Conservation (phyloP, 2,113 vertebrate species). For the Neodontobutis hainanensis region DNA sequence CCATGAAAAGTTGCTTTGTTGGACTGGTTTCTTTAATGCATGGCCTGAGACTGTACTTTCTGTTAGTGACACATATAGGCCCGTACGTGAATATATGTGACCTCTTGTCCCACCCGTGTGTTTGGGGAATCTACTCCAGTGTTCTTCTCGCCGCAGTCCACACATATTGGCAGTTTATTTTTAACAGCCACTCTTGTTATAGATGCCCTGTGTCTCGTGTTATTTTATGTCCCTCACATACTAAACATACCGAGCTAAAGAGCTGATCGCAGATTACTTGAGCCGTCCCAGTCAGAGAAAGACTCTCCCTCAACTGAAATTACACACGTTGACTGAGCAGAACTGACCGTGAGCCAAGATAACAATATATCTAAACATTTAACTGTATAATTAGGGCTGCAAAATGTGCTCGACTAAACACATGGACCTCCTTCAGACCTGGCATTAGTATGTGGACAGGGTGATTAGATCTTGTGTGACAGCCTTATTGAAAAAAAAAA, state of each 20-base stretch:
- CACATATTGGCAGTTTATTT: conserved; percentile 77
- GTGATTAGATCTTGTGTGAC: no score
- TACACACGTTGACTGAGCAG: conserved; percentile 27
- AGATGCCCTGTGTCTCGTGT: conserved; percentile 53
- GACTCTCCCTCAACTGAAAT: conserved; percentile 24
- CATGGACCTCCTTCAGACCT: no score
- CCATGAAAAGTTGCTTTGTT: neutral
- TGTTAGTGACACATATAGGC: conserved; percentile 67
- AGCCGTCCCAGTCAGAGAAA: conserved; percentile 16
- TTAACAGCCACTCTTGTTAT: conserved; percentile 66
- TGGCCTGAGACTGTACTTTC: conserved; percentile 23
- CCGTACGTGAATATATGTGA: conserved; percentile 42
- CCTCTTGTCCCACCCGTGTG: conserved; percentile 50
- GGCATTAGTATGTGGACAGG: no score
- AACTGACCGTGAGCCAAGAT: conserved; percentile 6
- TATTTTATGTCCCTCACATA: conserved; percentile 61
- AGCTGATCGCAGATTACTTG: conserved; percentile 49
- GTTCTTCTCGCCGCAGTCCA: conserved; percentile 63
- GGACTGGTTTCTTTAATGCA: conserved; percentile 3
- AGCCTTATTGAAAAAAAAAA: no score
- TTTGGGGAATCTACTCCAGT: conserved; percentile 75
- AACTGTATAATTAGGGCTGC: neutral
- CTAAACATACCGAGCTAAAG: conserved; percentile 48
- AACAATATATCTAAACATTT: conserved; percentile 1
- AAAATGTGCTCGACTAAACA: no score